Percentiles rank a stretch among this genome's conserved stretches.
phyloP scores from a whole-genome alignment of 2,113 vertebrate species.

The Meriones unguiculatus region DNA sequence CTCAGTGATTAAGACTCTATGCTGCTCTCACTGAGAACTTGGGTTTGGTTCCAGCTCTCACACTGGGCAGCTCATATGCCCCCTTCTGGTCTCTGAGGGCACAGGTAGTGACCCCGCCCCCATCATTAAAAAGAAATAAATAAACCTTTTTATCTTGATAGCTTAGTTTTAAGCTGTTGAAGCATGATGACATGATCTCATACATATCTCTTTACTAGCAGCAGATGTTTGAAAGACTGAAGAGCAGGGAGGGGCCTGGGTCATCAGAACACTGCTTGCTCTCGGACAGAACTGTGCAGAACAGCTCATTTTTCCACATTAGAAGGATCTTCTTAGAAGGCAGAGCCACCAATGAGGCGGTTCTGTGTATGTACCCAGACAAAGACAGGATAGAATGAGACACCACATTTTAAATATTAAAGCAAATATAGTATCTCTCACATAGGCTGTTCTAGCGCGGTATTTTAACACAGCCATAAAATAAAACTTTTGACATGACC shows the following conservation, averaged over 20 bases:
- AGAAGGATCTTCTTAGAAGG: neutral
- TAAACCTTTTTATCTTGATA: neutral
- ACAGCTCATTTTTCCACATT: neutral
- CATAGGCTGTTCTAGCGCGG: conserved; percentile 42
- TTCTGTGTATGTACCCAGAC: neutral
- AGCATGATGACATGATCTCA: neutral
- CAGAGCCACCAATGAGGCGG: neutral
- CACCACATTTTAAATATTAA: conserved; percentile 46
- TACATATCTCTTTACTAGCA: neutral
- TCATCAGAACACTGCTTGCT: neutral
- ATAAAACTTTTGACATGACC: conserved; percentile 65
- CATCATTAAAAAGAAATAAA: neutral
- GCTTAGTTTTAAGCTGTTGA: neutral
- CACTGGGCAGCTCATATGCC: too few species aligned
- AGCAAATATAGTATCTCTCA: neutral
- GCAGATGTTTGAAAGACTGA: neutral
- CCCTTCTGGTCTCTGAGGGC: neutral
- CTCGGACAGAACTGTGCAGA: neutral
- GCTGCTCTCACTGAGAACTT: neutral
- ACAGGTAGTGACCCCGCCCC: neutral
- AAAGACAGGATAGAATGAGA: neutral
- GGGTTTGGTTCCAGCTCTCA: neutral
- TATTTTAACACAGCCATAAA: conserved; percentile 3
- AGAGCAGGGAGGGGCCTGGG: neutral
- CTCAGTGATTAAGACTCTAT: neutral